Conservation (phyloP, 2,888 invertebrate species). For the Parnassius orleans region DNA sequence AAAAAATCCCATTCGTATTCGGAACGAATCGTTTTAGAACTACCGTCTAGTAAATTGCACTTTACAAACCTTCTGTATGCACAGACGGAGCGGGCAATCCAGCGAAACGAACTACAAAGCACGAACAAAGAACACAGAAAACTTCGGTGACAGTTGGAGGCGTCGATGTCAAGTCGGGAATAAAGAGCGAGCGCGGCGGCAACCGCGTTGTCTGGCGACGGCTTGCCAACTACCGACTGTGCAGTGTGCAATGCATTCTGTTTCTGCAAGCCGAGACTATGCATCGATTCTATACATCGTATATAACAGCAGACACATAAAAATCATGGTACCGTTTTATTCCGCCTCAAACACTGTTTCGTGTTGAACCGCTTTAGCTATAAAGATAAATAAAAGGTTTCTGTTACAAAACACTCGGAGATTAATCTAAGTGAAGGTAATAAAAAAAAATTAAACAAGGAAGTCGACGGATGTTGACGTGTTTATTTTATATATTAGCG, state of each 20-base stretch:
- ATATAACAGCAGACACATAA: conserved; percentile 36
- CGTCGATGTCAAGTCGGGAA: conserved; percentile 20
- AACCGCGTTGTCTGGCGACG: conserved; percentile 20
- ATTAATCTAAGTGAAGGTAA: neutral
- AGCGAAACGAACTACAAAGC: conserved; percentile 1
- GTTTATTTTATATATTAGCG: neutral
- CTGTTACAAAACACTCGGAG: neutral
- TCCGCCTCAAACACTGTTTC: conserved; percentile 31
- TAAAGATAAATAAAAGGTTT: neutral
- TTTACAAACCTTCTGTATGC: conserved; percentile 16
- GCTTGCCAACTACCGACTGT: conserved; percentile 7
- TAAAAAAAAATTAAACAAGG: neutral
- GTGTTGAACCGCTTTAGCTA: conserved; percentile 8
- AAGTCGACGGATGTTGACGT: neutral
- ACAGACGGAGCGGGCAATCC: conserved; percentile 10
- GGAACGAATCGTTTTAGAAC: neutral
- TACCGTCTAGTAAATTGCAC: neutral
- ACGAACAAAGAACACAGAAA: conserved; percentile 7
- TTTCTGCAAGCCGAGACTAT: neutral
- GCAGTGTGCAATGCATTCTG: conserved; percentile 8
- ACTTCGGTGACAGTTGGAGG: conserved; percentile 9
- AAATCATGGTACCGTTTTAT: conserved; percentile 33
- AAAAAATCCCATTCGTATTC: no score
- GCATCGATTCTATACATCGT: conserved; percentile 20
- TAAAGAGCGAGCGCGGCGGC: conserved; percentile 11